phyloP scores from a whole-genome alignment of 1,140 invertebrate genomes.

The Mamestra configurata region DNA sequence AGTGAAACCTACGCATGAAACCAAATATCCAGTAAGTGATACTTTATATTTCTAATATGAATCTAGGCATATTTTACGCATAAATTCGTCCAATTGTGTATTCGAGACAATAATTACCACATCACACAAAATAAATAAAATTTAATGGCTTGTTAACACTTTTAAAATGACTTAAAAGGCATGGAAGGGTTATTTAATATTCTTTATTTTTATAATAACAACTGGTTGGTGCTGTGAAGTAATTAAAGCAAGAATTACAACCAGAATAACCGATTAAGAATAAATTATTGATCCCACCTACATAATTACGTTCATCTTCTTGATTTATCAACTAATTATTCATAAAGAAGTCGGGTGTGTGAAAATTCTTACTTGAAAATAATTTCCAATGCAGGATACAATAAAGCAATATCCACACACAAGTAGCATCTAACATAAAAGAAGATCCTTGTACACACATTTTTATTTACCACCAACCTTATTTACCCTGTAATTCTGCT shows the following conservation, averaged over 20 bases:
- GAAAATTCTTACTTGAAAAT: not conserved
- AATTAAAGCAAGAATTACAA: constrained; percentile 18
- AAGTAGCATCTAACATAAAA: not conserved
- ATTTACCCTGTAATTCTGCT: not conserved
- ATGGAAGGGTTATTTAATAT: constrained; percentile 7
- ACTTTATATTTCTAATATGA: constrained; percentile 8
- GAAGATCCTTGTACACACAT: not conserved
- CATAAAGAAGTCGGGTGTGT: not conserved
- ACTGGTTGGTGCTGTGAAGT: constrained; percentile 7
- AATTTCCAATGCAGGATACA: not conserved
- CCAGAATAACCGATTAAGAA: constrained; percentile 1
- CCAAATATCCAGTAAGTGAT: constrained; percentile 24
- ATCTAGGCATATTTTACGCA: constrained; percentile 16
- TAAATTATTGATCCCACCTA: not conserved
- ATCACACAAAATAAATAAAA: constrained; percentile 35
- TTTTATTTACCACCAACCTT: not conserved
- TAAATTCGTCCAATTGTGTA: not conserved
- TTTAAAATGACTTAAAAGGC: constrained; percentile 29
- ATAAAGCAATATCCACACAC: not conserved
- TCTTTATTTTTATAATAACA: constrained; percentile 2
- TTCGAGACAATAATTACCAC: constrained; percentile 10
- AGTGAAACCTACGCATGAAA: constrained; percentile 21
- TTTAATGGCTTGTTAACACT: constrained; percentile 29
- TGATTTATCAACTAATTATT: not conserved
- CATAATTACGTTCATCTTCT: not conserved